A percentile compares a stretch with the other conserved stretches of the same genome.
These are phyloP conservation scores for Nannoperca australis DNA, from an alignment of 2,797 vertebrate genomes.

Conservation along the genomic window DNA sequence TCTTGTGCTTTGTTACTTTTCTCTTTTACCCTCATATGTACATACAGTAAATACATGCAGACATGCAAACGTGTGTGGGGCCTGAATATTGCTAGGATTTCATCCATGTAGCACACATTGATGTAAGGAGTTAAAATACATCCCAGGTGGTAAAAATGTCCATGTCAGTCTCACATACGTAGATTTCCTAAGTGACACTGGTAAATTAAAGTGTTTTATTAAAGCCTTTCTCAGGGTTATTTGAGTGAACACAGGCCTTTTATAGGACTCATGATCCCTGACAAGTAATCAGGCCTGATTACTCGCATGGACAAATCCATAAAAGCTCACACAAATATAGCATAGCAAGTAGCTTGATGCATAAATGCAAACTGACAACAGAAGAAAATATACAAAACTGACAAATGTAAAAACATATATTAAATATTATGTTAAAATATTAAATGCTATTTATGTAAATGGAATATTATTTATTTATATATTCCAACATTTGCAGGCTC, in stretches of 20 bases:
- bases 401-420: neutral
- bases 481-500: neutral
- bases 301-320: slow-evolving; percentile 6
- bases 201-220: neutral
- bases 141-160: slow-evolving; percentile 5
- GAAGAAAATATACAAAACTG: neutral
- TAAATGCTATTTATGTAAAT: neutral
- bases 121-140: neutral
- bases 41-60: neutral
- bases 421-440: neutral
- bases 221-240: neutral
- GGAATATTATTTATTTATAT: neutral
- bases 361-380: neutral
- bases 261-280: neutral
- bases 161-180: neutral
- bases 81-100: neutral
- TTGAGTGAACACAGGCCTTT: neutral
- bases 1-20: neutral
- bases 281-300: neutral
- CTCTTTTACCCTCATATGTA: neutral
- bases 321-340: neutral
- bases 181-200: neutral
- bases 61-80: neutral
- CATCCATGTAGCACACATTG: neutral
- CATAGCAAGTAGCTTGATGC: neutral